Percentiles rank a stretch among this genome's conserved stretches.
These are phyloP conservation scores for Leptobrachium ailaonicum DNA, from an alignment of 2,113 vertebrate species.

Conservation along the genomic window DNA sequence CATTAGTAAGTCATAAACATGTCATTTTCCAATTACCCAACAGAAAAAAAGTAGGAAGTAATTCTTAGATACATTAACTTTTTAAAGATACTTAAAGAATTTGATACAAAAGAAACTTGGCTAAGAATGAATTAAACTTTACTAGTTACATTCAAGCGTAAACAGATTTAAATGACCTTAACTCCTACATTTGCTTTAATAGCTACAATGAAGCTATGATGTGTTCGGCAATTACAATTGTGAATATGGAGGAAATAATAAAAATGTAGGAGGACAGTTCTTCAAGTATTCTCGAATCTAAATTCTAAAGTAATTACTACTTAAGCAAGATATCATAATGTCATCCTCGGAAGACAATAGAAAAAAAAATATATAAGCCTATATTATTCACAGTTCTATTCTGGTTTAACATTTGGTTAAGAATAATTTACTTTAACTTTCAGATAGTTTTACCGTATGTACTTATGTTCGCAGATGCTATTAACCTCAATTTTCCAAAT, in stretches of 20 bases:
- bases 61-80: too few species aligned
- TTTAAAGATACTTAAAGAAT: too few species aligned
- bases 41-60: too few species aligned
- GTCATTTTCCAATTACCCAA: too few species aligned
- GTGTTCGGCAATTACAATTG: conserved; percentile 50
- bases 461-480: too few species aligned
- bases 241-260: conserved; percentile 50
- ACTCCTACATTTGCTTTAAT: conserved; percentile 53
- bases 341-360: conserved; percentile 45
- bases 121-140: conserved; percentile 45
- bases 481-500: too few species aligned
- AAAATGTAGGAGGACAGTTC: conserved; percentile 51
- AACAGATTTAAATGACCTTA: conserved; percentile 52
- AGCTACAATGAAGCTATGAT: conserved; percentile 51
- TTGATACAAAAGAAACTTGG: conserved; percentile 28
- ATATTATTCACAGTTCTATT: too few species aligned
- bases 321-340: conserved; percentile 35
- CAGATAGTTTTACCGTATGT: too few species aligned
- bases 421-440: too few species aligned
- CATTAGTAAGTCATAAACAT: too few species aligned
- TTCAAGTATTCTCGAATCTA: conserved; percentile 42
- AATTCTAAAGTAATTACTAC: conserved; percentile 47
- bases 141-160: conserved; percentile 45
- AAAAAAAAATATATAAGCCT: conserved; percentile 23
- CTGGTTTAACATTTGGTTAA: too few species aligned